These are phyloP conservation scores for Caenorhabditis tropicalis DNA, from an alignment of 1,140 invertebrate genomes.

Conservation along the genomic window DNA sequence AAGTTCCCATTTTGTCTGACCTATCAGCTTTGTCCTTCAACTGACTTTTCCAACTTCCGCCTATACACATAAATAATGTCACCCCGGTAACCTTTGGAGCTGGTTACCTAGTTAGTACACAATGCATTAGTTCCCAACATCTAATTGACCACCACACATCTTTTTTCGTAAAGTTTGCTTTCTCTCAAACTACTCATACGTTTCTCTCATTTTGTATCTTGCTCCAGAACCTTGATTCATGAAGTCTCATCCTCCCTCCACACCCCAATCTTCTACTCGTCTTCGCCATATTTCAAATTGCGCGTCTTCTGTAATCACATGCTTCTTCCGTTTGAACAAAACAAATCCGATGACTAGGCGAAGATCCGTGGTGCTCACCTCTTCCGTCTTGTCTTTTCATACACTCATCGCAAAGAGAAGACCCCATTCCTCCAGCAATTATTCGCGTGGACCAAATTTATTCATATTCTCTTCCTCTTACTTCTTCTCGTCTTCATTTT, in stretches of 20 bases:
- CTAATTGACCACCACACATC: not conserved
- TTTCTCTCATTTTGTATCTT: not conserved
- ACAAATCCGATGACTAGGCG: conserved; percentile 8
- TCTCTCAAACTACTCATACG: not conserved
- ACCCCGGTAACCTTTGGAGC: too few relatives aligned
- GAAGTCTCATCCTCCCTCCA: not conserved
- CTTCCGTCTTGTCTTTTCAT: not conserved
- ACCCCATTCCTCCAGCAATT: conserved; percentile 13
- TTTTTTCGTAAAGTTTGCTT: not conserved
- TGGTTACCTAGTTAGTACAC: too few relatives aligned
- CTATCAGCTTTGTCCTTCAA: too few relatives aligned
- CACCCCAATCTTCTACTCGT: not conserved
- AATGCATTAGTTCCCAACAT: not conserved
- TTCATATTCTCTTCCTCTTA: not conserved
- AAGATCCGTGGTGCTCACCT: conserved; percentile 23
- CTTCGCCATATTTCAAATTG: conserved; percentile 24
- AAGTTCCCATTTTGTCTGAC: too few relatives aligned
- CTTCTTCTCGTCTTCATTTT: not conserved
- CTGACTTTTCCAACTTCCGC: too few relatives aligned
- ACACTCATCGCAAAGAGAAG: not conserved
- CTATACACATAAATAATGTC: too few relatives aligned
- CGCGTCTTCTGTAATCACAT: conserved; percentile 1
- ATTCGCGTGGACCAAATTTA: conserved; percentile 3
- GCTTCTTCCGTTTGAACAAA: conserved; percentile 23
- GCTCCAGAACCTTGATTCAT: not conserved